Conservation (phyloP, 2,888 invertebrate species). For the Aporophyla nigra region DNA sequence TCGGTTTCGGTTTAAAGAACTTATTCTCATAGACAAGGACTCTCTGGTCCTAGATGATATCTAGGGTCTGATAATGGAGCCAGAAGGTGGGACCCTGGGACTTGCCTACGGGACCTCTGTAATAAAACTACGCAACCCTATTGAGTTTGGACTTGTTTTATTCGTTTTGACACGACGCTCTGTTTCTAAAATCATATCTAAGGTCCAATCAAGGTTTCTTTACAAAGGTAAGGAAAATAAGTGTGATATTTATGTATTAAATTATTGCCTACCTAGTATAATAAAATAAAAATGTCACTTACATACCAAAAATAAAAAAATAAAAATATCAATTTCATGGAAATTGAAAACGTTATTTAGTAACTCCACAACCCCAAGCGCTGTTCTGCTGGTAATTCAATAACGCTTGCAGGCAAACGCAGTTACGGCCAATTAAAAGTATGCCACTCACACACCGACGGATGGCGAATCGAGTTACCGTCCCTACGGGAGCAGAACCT, state of each 20-base stretch:
- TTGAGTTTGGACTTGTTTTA: too few relatives aligned
- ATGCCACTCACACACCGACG: constrained; percentile 86
- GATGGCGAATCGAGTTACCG: constrained; percentile 85
- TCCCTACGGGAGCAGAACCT: constrained; percentile 77
- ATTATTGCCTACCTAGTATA: neutral
- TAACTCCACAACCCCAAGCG: constrained; percentile 78
- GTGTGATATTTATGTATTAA: neutral
- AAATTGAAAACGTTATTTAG: constrained; percentile 73
- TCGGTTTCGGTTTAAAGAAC: too few relatives aligned
- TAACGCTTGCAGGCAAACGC: constrained; percentile 89
- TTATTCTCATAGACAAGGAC: too few relatives aligned
- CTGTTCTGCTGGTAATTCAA: constrained; percentile 85
- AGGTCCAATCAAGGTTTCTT: neutral
- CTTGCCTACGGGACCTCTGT: too few relatives aligned
- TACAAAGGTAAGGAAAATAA: neutral
- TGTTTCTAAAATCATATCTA: neutral
- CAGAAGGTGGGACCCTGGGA: too few relatives aligned
- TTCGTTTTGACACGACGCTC: too few relatives aligned
- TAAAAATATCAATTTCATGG: constrained; percentile 47
- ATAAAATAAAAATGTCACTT: neutral
- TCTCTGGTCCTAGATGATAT: too few relatives aligned
- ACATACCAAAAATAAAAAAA: neutral
- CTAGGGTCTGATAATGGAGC: too few relatives aligned
- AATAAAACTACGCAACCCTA: too few relatives aligned
- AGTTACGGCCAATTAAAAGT: constrained; percentile 91